Evolutionary conservation across 2,113 vertebrate genomes (phyloP).

Genomic region (Aegithalos caudatus): DNA sequence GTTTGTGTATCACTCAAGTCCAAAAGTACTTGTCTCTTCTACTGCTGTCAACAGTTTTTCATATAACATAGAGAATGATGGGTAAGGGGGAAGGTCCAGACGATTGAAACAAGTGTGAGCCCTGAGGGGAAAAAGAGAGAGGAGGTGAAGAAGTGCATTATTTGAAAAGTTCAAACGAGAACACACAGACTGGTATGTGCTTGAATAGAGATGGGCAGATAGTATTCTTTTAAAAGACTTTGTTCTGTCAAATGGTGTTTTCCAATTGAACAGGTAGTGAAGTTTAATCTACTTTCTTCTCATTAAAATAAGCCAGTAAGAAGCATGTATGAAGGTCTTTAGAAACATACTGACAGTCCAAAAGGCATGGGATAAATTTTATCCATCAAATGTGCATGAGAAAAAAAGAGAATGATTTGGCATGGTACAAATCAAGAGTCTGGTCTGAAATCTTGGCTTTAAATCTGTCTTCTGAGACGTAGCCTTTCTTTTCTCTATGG

Average conservation of each 20-base stretch:
- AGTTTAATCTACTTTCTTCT: not conserved
- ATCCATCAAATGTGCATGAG: not conserved
- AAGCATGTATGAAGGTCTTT: not conserved
- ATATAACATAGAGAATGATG: slow-evolving; percentile 97
- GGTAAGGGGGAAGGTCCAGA: slow-evolving; percentile 95
- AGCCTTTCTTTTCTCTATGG: not conserved
- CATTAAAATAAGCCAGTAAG: not conserved
- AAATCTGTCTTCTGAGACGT: not conserved
- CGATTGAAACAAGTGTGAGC: slow-evolving; percentile 99
- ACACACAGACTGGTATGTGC: not conserved
- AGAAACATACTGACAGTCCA: not conserved
- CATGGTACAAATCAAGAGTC: not conserved
- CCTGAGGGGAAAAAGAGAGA: slow-evolving; percentile 70
- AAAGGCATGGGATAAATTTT: not conserved
- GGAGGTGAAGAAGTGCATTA: not conserved
- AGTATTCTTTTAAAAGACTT: not conserved
- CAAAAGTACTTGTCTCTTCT: slow-evolving; percentile 98
- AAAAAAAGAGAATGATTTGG: not conserved
- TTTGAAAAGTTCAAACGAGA: slow-evolving; percentile 3
- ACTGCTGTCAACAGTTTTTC: slow-evolving; percentile 98
- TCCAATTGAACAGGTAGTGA: not conserved
- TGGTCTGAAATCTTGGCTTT: not conserved
- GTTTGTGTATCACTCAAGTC: slow-evolving; percentile 84
- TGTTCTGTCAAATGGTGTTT: not conserved
- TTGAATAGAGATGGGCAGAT: not conserved